Evolutionary conservation across 2,888 invertebrate genomes (phyloP).

Genomic region (Odontocerum albicorne): DNA sequence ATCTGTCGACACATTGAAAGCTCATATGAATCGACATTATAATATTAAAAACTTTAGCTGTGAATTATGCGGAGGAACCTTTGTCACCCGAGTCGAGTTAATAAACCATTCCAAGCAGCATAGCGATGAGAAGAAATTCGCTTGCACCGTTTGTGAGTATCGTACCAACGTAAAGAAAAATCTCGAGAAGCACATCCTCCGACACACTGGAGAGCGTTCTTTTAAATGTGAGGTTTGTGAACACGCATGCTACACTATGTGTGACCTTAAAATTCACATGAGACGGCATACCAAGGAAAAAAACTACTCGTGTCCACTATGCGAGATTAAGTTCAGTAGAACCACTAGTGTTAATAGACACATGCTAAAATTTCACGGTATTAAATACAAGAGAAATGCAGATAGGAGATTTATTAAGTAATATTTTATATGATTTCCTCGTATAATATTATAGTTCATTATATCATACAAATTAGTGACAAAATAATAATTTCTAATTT

Average conservation of each 20-base stretch:
- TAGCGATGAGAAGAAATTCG: slow-evolving; percentile 43
- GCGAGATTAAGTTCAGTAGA: slow-evolving; percentile 49
- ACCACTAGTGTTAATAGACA: slow-evolving; percentile 54
- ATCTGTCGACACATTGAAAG: slow-evolving; percentile 47
- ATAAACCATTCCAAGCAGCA: slow-evolving; percentile 51
- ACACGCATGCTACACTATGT: slow-evolving; percentile 46
- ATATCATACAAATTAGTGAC: too few relatives aligned
- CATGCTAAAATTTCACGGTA: slow-evolving; percentile 49
- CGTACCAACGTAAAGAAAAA: slow-evolving; percentile 48
- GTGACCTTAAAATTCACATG: slow-evolving; percentile 48
- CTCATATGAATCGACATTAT: slow-evolving; percentile 51
- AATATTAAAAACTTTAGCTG: slow-evolving; percentile 53
- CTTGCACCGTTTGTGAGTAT: slow-evolving; percentile 52
- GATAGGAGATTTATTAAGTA: slow-evolving; percentile 28
- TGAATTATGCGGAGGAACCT: slow-evolving; percentile 53
- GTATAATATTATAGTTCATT: too few relatives aligned
- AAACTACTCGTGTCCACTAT: slow-evolving; percentile 49
- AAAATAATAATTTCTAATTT: too few relatives aligned
- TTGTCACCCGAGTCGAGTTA: slow-evolving; percentile 53
- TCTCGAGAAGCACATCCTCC: slow-evolving; percentile 48
- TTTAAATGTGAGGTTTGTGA: slow-evolving; percentile 49
- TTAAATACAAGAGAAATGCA: slow-evolving; percentile 48
- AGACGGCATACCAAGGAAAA: slow-evolving; percentile 52
- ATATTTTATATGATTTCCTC: not conserved
- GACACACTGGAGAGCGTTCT: slow-evolving; percentile 51